These are phyloP conservation scores for Gobius niger DNA, from an alignment of 2,113 vertebrate species.

Conservation along the genomic window DNA sequence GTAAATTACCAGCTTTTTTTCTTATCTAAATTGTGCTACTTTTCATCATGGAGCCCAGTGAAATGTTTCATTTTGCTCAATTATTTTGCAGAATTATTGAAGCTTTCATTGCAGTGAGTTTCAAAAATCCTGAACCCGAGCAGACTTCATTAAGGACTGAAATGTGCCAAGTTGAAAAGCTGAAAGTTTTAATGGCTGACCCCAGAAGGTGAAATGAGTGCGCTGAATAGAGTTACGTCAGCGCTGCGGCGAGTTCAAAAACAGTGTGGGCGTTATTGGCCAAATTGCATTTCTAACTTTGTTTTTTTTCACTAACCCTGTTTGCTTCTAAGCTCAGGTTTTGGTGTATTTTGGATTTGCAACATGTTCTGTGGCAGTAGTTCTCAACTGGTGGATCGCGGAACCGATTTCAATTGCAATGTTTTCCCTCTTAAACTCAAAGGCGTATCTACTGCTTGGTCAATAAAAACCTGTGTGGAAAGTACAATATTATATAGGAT, in stretches of 20 bases:
- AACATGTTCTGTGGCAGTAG: constrained; percentile 23
- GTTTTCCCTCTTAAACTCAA: not conserved
- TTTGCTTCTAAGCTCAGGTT: constrained; percentile 27
- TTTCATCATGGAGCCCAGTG: not conserved
- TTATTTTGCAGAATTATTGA: constrained; percentile 3
- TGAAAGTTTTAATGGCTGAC: constrained; percentile 11
- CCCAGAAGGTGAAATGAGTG: constrained; percentile 30
- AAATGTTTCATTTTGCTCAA: not conserved
- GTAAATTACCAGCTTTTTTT: not conserved
- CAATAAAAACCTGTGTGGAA: too few species aligned
- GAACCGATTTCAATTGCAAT: too few species aligned
- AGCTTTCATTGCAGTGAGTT: not conserved
- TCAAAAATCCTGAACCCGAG: not conserved
- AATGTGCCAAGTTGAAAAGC: constrained; percentile 6
- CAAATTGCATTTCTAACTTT: constrained; percentile 37
- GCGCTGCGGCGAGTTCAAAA: constrained; percentile 19
- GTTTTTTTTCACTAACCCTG: constrained; percentile 28
- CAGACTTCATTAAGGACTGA: constrained; percentile 5
- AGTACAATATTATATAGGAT: too few species aligned
- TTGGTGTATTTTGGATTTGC: constrained; percentile 53
- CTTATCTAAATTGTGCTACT: not conserved
- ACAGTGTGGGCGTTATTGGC: constrained; percentile 15
- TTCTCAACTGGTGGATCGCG: constrained; percentile 38
- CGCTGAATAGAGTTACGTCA: not conserved
- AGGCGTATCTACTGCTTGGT: too few species aligned